Evolutionary conservation across 2,797 vertebrate species (phyloP).

Genomic region (Adrianichthys oophorus): DNA sequence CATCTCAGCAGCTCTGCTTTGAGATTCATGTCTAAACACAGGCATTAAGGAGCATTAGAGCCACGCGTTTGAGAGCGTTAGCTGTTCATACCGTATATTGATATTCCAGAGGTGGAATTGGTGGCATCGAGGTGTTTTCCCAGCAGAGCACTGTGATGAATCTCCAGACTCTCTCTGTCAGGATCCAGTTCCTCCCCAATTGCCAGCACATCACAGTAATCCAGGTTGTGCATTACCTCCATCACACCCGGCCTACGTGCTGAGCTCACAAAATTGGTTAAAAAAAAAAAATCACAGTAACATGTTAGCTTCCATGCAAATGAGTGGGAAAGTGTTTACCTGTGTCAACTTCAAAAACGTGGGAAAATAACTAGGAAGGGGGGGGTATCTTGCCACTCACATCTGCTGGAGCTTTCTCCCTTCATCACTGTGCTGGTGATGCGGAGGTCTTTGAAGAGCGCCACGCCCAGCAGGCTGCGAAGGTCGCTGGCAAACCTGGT

Average conservation of each 20-base stretch:
- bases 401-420: slow-evolving; percentile 78
- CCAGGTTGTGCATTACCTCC: slow-evolving; percentile 93
- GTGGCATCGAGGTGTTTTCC: slow-evolving; percentile 93
- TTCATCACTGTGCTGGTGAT: slow-evolving; percentile 91
- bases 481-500: slow-evolving; percentile 86
- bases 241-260: slow-evolving; percentile 78
- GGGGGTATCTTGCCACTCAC: slow-evolving; percentile 55
- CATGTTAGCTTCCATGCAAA: no score
- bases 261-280: slow-evolving; percentile 38
- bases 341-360: neutral
- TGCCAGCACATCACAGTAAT: slow-evolving; percentile 95
- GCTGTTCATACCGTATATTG: slow-evolving; percentile 85
- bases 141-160: slow-evolving; percentile 83
- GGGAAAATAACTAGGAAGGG: neutral
- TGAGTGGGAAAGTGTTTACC: no score
- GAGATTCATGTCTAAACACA: slow-evolving; percentile 6
- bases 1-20: neutral
- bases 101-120: slow-evolving; percentile 95
- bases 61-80: neutral
- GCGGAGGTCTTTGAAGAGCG: slow-evolving; percentile 90
- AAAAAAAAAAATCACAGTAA: no score
- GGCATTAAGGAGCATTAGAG: neutral
- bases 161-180: slow-evolving; percentile 87
- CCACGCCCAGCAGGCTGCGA: slow-evolving; percentile 80
- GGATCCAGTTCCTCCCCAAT: slow-evolving; percentile 89